A percentile compares a stretch with the other conserved stretches of the same genome.
phyloP scores from a whole-genome alignment of 2,113 vertebrate species.

The Gobio gobio region DNA sequence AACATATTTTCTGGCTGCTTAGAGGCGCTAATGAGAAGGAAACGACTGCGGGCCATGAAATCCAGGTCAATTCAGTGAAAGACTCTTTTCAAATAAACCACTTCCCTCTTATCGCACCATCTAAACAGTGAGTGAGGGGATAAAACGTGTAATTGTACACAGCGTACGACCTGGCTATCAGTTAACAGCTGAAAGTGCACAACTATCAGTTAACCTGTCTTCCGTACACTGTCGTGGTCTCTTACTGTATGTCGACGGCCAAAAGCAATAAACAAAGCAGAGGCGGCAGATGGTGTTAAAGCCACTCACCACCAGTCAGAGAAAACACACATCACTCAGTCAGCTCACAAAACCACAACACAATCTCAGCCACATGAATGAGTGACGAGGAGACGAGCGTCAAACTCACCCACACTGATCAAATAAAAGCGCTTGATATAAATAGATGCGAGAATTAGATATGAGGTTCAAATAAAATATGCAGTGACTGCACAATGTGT shows the following conservation, averaged over 20 bases:
- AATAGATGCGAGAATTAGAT: neutral
- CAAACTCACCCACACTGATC: neutral
- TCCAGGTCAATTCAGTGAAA: neutral
- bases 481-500: neutral
- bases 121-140: conserved; percentile 24
- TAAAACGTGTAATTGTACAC: neutral
- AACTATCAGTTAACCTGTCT: neutral
- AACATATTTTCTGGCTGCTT: conserved; percentile 10
- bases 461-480: neutral
- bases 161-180: neutral
- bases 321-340: conserved; percentile 37
- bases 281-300: conserved; percentile 13
- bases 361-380: conserved; percentile 10
- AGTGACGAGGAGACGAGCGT: conserved; percentile 6
- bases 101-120: conserved; percentile 7
- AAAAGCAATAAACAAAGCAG: conserved; percentile 13
- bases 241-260: neutral
- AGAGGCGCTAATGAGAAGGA: neutral
- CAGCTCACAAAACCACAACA: conserved; percentile 21
- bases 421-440: neutral
- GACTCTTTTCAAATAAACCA: conserved; percentile 33
- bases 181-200: conserved; percentile 10
- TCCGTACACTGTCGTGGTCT: neutral
- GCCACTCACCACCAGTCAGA: conserved; percentile 5
- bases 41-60: neutral